phyloP scores from a whole-genome alignment of 2,797 vertebrate genomes.

The Oreonectes daqikongensis region DNA sequence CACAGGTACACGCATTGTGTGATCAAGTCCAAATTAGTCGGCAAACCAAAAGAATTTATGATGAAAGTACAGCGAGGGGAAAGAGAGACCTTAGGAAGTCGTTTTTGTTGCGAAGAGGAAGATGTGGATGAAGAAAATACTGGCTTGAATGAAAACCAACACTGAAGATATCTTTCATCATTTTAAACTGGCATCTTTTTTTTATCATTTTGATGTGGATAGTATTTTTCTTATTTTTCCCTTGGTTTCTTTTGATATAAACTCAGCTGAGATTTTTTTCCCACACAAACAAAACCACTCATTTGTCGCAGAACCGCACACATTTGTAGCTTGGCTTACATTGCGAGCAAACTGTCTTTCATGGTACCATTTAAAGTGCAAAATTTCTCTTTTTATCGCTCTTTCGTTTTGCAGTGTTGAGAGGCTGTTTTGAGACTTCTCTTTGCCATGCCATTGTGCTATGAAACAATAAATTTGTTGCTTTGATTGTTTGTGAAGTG shows the following conservation, averaged over 20 bases:
- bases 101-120: slow-evolving; percentile 51
- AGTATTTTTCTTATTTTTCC: slow-evolving; percentile 37
- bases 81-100: slow-evolving; percentile 48
- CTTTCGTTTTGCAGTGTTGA: slow-evolving; percentile 68
- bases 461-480: slow-evolving; percentile 70
- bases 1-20: neutral
- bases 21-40: neutral
- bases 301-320: slow-evolving; percentile 5
- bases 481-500: slow-evolving; percentile 31
- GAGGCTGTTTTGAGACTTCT: slow-evolving; percentile 58
- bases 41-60: slow-evolving; percentile 52
- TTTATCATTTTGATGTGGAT: slow-evolving; percentile 46
- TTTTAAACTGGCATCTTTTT: slow-evolving; percentile 60
- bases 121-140: slow-evolving; percentile 29
- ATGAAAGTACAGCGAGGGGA: slow-evolving; percentile 37
- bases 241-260: slow-evolving; percentile 53
- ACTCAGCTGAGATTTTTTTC: slow-evolving; percentile 30
- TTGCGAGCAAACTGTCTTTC: slow-evolving; percentile 31
- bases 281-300: slow-evolving; percentile 28
- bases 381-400: slow-evolving; percentile 24
- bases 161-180: slow-evolving; percentile 58
- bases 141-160: slow-evolving; percentile 34
- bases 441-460: slow-evolving; percentile 67
- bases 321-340: slow-evolving; percentile 37
- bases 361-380: slow-evolving; percentile 30